Percentiles rank a stretch among this genome's conserved stretches.
Evolutionary conservation across 2,888 invertebrate genomes (phyloP).

Genomic region (Conomelus anceps): DNA sequence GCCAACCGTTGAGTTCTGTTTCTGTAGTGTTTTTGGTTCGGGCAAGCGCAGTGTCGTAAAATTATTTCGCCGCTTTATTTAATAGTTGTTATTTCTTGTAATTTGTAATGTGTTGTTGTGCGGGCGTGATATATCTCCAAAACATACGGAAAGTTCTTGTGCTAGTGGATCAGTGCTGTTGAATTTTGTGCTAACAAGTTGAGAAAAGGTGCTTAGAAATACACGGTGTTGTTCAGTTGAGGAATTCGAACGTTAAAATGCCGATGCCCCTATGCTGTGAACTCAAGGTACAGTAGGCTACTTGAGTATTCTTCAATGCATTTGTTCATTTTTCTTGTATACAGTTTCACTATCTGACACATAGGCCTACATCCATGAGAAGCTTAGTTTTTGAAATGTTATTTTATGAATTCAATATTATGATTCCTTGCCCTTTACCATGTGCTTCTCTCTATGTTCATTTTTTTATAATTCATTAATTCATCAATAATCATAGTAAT

Average conservation of each 20-base stretch:
- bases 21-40: background rate
- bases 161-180: background rate
- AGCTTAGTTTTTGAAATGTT: too few relatives aligned
- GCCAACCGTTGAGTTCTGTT: background rate
- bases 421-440: too few relatives aligned
- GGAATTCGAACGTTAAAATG: background rate
- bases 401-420: too few relatives aligned
- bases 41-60: background rate
- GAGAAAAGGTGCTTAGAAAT: background rate
- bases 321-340: background rate
- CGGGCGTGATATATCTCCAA: background rate
- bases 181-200: background rate
- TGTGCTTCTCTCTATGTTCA: too few relatives aligned
- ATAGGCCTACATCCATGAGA: background rate
- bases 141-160: background rate
- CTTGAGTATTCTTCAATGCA: background rate
- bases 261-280: background rate
- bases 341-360: background rate
- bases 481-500: too few relatives aligned
- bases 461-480: too few relatives aligned
- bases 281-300: too few relatives aligned
- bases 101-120: background rate
- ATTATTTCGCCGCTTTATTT: background rate
- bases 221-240: background rate
- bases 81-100: background rate